Evolutionary conservation across 2,113 vertebrate species (phyloP), one percentile per base, ranked within the genome.

Genomic region (human): DNA sequence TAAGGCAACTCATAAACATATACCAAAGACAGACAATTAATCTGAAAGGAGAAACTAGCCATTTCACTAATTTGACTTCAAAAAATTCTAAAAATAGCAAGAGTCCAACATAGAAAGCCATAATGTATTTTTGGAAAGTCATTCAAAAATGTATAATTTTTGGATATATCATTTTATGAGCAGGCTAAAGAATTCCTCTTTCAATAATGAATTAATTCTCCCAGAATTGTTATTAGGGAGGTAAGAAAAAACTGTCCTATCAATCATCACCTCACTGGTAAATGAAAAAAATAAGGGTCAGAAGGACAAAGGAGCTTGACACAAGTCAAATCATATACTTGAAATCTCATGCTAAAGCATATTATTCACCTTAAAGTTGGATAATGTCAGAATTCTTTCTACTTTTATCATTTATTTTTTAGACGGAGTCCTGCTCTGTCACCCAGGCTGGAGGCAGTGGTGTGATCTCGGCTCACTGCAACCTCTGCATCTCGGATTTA

Each of bases 41-140:
- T 70, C 40, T 89, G 16, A 93, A 90, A 59, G 25, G 52, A 73
- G 14, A 80, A 85, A 88, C 2, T 55, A 32, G 25, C 8, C 30
- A 80, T 80, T 87, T 95, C 55, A 90, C 16, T 96, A 84, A 88
- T 66, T 6, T 66, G 75, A 90, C 12, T 64, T 94, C 61, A 94
- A 59, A 79, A 95, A 68, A 48, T 84, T 76, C 61, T 95, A 92
- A 61, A 96, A 95, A 52, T 45, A 90, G 10, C 68, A 97, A 93
- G 20, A 72, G 52, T 78, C 50, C 50, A 93, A 94, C 32, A 93
- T 8, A 96, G 90, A 84, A 73, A 52, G 27, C 23, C n/a, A 70
- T 18, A 38, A 80, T 45, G 2, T 90, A 27, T 80, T 79, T 91
- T 96, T 70, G 66, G 64, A 92, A 90, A 97, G 30, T 73, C 59